Evolutionary conservation across 2,888 invertebrate genomes (phyloP).

Genomic region (Ormyrus nitidulus): DNA sequence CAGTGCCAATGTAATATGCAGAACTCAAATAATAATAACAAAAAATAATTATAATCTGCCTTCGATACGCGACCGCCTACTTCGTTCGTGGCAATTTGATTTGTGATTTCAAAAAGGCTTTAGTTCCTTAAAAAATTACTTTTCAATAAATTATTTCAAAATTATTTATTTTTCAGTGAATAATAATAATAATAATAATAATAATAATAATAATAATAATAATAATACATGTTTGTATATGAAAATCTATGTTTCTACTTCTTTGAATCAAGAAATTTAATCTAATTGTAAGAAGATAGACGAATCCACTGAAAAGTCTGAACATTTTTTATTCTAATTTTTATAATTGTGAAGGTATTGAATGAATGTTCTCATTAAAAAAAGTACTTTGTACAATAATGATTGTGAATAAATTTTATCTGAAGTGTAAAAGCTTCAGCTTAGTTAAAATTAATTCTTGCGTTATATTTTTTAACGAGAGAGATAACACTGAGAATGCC

Average conservation of each 20-base stretch:
- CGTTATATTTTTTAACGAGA: too few species aligned
- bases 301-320: background rate
- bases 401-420: conserved; percentile 49
- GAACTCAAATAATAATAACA: background rate
- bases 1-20: conserved; percentile 41
- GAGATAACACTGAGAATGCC: too few species aligned
- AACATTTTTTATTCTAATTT: background rate
- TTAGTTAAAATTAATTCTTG: too few species aligned
- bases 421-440: too few species aligned
- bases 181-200: background rate
- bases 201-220: conserved; percentile 5
- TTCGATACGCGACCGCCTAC: background rate
- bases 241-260: background rate
- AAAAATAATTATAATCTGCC: background rate
- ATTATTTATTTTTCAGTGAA: background rate
- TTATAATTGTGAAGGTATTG: background rate
- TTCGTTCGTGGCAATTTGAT: conserved; percentile 15
- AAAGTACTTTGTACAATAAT: conserved; percentile 35
- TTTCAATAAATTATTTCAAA: conserved; percentile 4
- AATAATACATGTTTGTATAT: conserved; percentile 9
- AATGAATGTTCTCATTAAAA: conserved; percentile 20
- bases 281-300: background rate
- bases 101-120: conserved; percentile 6
- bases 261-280: background rate
- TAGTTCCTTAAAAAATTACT: background rate